Base-by-base conservation (phyloP, 2,888 invertebrate species). In the Yponomeuta cagnagella region DNA sequence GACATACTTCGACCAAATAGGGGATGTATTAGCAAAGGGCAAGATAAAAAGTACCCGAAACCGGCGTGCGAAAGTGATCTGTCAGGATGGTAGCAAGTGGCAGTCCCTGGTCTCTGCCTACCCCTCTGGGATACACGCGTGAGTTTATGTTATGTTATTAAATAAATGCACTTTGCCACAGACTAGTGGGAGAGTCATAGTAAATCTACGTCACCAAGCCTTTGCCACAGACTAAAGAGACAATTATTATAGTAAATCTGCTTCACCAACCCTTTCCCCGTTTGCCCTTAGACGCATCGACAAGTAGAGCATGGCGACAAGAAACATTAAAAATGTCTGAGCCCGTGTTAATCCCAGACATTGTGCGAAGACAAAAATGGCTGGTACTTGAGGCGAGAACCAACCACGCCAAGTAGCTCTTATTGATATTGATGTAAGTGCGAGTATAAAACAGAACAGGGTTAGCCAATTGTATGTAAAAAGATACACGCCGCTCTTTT, bases 341-440 rank as follows among this genome's bases (percentile, higher is more conserved):
- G 63, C 66, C 70, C 37, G 37, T n/a, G 48, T 68, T 48, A 68
- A 43, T 68, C 48, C 69, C 30, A 23, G 52, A 58, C 15, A 58
- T 58, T 30, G 43, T 69, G 71, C 70, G 69, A 69, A 48, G 68
- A 68, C 68, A 65, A 31, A 65, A 65, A 65, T 65, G 65, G 65
- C 30, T 6, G n/a, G 31, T 58, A 58, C 52, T 15, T 58, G 1
- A 33, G 31, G 65, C 33, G 33, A 10, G 10, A 33, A 31, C 65
- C 31, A 10, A 6, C 3, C 31, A 23, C 3, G 4, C 3, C 31
- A 30, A 65, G 30, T 31, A 33, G 65, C 23, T 12, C 65, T 33
- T 65, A 31, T 65, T 65, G 10, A 33, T 6, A 12, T 23, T 1
- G 31, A 2, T 5, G 15, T 31, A 65, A 65, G 33, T 65, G 31